Conservation (phyloP, 2,888 invertebrate species). For the Scrobipalpa costella region DNA sequence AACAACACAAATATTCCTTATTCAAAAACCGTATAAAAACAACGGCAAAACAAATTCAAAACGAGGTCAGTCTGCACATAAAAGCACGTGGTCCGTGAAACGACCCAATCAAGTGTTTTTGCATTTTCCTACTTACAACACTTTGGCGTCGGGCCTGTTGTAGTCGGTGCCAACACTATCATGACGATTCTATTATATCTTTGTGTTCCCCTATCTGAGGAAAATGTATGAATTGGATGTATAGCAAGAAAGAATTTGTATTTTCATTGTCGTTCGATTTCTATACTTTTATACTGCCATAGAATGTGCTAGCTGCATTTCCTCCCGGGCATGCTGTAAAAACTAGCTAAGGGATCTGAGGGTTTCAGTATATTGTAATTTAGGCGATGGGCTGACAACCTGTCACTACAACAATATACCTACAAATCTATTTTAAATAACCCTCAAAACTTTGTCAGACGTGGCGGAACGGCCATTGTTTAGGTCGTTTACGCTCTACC, state of each 20-base stretch:
- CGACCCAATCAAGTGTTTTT: conserved; percentile 36
- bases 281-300: background rate
- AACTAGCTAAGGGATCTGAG: too few species aligned
- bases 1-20: background rate
- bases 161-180: conserved; percentile 42
- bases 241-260: background rate
- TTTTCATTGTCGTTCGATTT: background rate
- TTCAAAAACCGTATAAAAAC: conserved; percentile 24
- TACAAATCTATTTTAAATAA: too few species aligned
- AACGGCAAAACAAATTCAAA: conserved; percentile 28
- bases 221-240: conserved; percentile 14
- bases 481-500: too few species aligned
- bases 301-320: too few species aligned
- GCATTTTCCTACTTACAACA: conserved; percentile 40
- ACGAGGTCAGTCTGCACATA: conserved; percentile 28
- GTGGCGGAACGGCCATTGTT: too few species aligned
- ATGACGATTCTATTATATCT: conserved; percentile 37
- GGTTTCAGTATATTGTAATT: too few species aligned
- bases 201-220: conserved; percentile 23
- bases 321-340: too few species aligned
- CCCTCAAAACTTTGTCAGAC: too few species aligned
- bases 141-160: conserved; percentile 39
- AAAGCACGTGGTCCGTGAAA: conserved; percentile 36
- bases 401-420: too few species aligned
- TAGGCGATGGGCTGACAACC: too few species aligned